These are phyloP conservation scores for Carapus acus DNA, from an alignment of 2,797 vertebrate genomes.

Conservation along the genomic window DNA sequence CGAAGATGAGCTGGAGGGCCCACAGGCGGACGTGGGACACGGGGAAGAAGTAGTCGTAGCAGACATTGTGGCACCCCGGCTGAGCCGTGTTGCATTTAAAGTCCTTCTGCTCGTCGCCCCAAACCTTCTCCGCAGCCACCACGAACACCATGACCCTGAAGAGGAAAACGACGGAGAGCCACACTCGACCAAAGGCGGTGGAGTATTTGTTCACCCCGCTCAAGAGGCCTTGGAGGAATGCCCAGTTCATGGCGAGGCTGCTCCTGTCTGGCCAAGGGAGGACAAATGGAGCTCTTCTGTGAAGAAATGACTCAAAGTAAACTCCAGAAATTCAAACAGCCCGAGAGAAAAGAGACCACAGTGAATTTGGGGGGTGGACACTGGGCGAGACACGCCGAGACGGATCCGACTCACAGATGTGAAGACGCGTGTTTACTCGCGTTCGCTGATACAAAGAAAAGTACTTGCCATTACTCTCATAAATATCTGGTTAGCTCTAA, in stretches of 20 bases:
- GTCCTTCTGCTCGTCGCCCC: slow-evolving; percentile 93
- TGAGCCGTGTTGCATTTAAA: slow-evolving; percentile 91
- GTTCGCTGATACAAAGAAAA: no score
- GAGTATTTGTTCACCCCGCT: slow-evolving; percentile 92
- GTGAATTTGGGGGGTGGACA: neutral
- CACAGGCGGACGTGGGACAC: slow-evolving; percentile 92
- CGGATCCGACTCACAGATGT: neutral
- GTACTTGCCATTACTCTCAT: no score
- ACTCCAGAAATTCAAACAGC: neutral
- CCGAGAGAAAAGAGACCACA: neutral
- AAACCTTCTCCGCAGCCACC: slow-evolving; percentile 89
- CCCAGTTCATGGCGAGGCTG: slow-evolving; percentile 86
- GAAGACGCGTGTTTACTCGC: neutral
- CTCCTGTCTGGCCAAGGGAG: slow-evolving; percentile 44
- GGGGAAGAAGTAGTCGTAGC: slow-evolving; percentile 90
- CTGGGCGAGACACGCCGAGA: neutral
- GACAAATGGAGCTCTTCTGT: slow-evolving; percentile 27
- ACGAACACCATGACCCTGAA: slow-evolving; percentile 93
- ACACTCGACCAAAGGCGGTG: slow-evolving; percentile 89
- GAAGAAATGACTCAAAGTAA: slow-evolving; percentile 23
- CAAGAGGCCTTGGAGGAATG: slow-evolving; percentile 82
- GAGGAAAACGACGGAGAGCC: slow-evolving; percentile 93
- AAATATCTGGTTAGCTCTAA: no score
- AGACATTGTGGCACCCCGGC: slow-evolving; percentile 92
- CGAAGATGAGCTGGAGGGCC: slow-evolving; percentile 98